These are phyloP conservation scores for Flabesymbios commensalis DNA, from an alignment of 2,888 invertebrate species.

Conservation along the genomic window DNA sequence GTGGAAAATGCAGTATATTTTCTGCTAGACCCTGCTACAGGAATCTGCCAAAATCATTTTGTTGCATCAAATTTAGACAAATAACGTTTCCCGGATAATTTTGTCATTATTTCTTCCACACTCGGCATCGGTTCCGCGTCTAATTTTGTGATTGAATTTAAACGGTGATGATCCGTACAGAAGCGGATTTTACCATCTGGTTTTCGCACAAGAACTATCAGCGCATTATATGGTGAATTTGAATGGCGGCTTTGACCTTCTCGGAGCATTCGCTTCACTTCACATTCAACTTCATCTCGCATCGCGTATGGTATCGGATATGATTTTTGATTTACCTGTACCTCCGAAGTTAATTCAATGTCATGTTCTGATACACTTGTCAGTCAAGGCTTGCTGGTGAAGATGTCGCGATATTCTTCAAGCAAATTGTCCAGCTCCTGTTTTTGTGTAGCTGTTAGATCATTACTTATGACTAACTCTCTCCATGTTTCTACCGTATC, in stretches of 20 bases:
- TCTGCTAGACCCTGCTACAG: neutral
- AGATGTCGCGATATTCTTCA: too few relatives aligned
- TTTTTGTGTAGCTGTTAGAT: too few relatives aligned
- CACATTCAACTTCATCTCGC: neutral
- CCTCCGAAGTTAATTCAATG: neutral
- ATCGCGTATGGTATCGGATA: neutral
- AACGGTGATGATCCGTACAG: neutral
- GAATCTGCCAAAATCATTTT: neutral
- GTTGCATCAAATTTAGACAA: neutral
- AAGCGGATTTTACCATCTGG: neutral
- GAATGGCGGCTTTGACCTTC: neutral
- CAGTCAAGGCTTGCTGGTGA: too few relatives aligned
- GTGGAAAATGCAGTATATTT: neutral
- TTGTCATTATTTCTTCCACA: neutral
- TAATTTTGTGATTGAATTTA: neutral
- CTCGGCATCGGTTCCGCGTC: slow-evolving; percentile 1
- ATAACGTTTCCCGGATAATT: neutral
- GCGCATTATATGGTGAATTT: neutral
- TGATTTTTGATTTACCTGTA: neutral
- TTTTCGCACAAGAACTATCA: slow-evolving; percentile 1
- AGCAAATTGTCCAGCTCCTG: too few relatives aligned
- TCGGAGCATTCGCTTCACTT: neutral
- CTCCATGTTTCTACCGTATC: too few relatives aligned
- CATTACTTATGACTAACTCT: too few relatives aligned
- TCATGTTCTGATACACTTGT: too few relatives aligned